Evolutionary conservation across 2,888 invertebrate genomes (phyloP).

Genomic region (Oscheius sp.): DNA sequence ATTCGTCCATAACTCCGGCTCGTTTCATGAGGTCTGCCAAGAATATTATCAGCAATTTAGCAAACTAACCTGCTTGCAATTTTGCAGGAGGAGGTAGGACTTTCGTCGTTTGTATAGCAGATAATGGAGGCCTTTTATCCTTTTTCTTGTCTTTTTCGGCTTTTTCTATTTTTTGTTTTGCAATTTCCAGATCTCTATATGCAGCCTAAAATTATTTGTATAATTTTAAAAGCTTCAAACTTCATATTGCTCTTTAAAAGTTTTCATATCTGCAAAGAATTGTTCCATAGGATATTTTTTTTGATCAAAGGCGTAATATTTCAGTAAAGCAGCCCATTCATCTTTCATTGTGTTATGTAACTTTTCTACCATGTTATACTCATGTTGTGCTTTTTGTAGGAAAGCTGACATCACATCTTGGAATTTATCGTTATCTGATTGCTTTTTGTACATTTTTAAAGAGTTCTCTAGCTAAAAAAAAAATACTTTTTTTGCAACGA

Average conservation of each 20-base stretch:
- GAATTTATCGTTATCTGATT: constrained; percentile 82
- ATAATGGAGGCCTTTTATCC: constrained; percentile 27
- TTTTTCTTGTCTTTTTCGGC: constrained; percentile 42
- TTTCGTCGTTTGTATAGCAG: constrained; percentile 9
- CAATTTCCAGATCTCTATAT: constrained; percentile 50
- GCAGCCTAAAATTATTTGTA: constrained; percentile 32
- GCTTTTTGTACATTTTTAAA: constrained; percentile 83
- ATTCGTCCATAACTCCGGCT: constrained; percentile 57
- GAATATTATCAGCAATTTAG: background rate
- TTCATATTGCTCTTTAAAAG: constrained; percentile 88
- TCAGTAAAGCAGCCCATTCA: constrained; percentile 83
- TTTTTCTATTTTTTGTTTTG: constrained; percentile 38
- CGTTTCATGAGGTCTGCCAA: constrained; percentile 39
- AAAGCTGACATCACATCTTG: constrained; percentile 85
- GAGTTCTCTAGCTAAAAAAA: constrained; percentile 83
- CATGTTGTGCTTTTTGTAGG: constrained; percentile 82
- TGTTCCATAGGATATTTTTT: constrained; percentile 93
- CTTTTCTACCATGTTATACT: constrained; percentile 85
- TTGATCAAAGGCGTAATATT: constrained; percentile 89
- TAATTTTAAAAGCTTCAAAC: constrained; percentile 72
- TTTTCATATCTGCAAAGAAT: constrained; percentile 92
- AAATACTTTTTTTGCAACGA: background rate
- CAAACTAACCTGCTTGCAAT: background rate
- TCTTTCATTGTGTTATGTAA: constrained; percentile 93
- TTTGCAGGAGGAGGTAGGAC: background rate